A percentile compares a stretch with the other conserved stretches of the same genome.
These are phyloP conservation scores for Passer domesticus DNA, from an alignment of 2,113 vertebrate species.

Conservation along the genomic window DNA sequence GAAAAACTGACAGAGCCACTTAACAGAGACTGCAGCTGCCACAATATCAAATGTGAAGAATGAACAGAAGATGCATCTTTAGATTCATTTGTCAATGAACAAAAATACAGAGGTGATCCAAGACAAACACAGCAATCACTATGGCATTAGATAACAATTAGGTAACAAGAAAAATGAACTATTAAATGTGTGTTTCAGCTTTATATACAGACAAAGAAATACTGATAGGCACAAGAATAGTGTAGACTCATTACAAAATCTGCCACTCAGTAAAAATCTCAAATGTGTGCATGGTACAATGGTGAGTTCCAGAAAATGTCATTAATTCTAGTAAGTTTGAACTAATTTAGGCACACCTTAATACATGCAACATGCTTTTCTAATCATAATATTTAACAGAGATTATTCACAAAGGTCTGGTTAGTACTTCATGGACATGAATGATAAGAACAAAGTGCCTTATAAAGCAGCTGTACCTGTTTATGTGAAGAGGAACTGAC, in stretches of 20 bases:
- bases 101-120: not conserved
- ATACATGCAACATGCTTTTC: not conserved
- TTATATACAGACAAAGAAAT: not conserved
- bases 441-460: not conserved
- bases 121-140: not conserved
- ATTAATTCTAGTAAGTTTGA: not conserved
- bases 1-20: conserved; percentile 27
- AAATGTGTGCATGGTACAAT: not conserved
- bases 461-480: not conserved
- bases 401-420: not conserved
- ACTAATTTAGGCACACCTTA: not conserved
- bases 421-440: not conserved
- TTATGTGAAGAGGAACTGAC: not conserved
- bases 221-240: not conserved
- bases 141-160: not conserved
- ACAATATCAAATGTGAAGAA: not conserved
- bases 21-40: conserved; percentile 1
- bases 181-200: not conserved
- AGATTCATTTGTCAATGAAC: not conserved
- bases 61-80: not conserved
- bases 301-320: not conserved
- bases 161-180: not conserved
- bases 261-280: not conserved
- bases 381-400: not conserved
- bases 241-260: not conserved